Evolutionary conservation across 2,888 invertebrate species (phyloP), one percentile per base, ranked within the genome.

Genomic region (Diarsia mendica): DNA sequence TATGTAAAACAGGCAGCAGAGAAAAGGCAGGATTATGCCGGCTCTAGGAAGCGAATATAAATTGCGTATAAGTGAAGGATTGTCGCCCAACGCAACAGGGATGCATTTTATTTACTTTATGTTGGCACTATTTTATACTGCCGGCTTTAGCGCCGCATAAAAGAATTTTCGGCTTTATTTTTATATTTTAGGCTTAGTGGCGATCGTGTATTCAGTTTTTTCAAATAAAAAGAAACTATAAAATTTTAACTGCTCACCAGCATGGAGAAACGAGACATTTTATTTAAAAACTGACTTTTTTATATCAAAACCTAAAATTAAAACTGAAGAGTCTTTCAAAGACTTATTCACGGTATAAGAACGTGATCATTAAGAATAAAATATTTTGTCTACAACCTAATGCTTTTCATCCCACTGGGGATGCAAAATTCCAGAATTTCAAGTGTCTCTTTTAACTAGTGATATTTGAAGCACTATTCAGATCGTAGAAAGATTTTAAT

Each of bases 41-140:
- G 89, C 88, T 92, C 89, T 88, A 93, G 94, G 94, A 95, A 94
- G 93, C 92, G 94, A 94, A 95, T 95, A 94, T 94, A 94, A 93
- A 95, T 94, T 91, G 92, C 91, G 90, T 90, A 92, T 93, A 94
- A 93, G 91, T 93, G 93, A 94, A 93, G 94, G 92, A 93, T 93
- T 92, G 91, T 91, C 89, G 88, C 83, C 80, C 87, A 88, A 90
- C 89, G 86, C 86, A 83, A 84, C 85, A 77, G 85, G 86, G 88
- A 86, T 88, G 88, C 84, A 86, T 79, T 88, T 87, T 90, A 86
- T 88, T 88, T 89, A 86, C 86, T 86, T 87, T 89, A 89, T 86
- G 81, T n/a, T 58, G 51, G 10, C 78, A 85, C 80, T 83, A 82
- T 84, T 86, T 86, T 83, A 85, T 81, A 77, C 82, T 73, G 76